Evolutionary conservation across 2,888 invertebrate genomes (phyloP).

Genomic region (Dolomedes plantarius): DNA sequence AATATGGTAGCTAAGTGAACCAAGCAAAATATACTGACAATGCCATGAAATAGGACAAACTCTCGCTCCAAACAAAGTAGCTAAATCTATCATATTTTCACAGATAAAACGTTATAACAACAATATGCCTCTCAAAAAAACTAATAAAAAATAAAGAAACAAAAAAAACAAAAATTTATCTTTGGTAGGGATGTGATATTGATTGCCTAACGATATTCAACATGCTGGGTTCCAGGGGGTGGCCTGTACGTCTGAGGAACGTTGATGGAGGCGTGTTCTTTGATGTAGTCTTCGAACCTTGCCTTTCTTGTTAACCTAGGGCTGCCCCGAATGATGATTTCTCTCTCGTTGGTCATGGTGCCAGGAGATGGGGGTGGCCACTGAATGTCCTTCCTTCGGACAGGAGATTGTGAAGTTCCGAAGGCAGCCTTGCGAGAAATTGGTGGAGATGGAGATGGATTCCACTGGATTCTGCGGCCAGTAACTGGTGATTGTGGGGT

Average conservation of each 20-base stretch:
- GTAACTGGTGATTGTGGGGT: conserved; percentile 61
- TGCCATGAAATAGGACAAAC: background rate
- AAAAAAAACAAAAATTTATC: background rate
- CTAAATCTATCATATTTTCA: background rate
- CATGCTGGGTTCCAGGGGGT: conserved; percentile 74
- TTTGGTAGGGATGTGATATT: background rate
- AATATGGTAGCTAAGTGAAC: background rate
- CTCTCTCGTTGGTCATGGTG: background rate
- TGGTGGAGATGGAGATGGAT: conserved; percentile 60
- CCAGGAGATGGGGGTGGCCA: conserved; percentile 68
- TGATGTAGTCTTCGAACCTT: conserved; percentile 64
- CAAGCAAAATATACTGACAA: background rate
- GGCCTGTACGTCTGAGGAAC: conserved; percentile 73
- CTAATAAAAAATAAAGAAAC: background rate
- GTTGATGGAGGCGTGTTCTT: conserved; percentile 65
- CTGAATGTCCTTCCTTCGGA: conserved; percentile 55
- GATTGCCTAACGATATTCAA: conserved; percentile 59
- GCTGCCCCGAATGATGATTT: conserved; percentile 20
- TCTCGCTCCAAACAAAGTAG: background rate
- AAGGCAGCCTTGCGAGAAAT: conserved; percentile 11
- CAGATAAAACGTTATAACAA: background rate
- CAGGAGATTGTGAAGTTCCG: conserved; percentile 26
- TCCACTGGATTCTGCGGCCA: conserved; percentile 60
- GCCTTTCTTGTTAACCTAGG: conserved; percentile 46
- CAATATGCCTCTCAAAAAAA: conserved; percentile 13